Evolutionary conservation across 2,888 invertebrate species (phyloP).

Genomic region (Nudaria mundana): DNA sequence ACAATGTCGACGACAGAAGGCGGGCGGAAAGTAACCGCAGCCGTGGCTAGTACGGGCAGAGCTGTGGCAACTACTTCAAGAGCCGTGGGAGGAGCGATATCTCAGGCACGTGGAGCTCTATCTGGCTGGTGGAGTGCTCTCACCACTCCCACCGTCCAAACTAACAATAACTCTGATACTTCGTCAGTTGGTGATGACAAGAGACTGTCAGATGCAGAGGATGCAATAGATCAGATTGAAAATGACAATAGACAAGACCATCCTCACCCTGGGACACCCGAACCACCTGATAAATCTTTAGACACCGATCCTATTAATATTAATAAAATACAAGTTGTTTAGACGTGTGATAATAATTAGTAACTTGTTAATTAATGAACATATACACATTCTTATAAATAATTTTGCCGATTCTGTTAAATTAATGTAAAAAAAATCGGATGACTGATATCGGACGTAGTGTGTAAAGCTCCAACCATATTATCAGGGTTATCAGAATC

Average conservation of each 20-base stretch:
- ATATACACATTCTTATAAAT: constrained; percentile 24
- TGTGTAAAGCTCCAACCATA: too few relatives aligned
- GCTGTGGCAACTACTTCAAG: constrained; percentile 86
- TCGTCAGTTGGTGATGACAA: constrained; percentile 17
- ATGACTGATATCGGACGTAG: too few relatives aligned
- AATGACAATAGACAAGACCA: constrained; percentile 35
- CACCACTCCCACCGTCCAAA: constrained; percentile 48
- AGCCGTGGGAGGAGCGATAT: constrained; percentile 88
- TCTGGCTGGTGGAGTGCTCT: constrained; percentile 91
- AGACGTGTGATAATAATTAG: constrained; percentile 13
- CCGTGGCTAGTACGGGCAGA: constrained; percentile 94
- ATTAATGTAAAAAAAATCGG: not conserved
- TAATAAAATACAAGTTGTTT: constrained; percentile 56
- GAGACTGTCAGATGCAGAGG: constrained; percentile 25
- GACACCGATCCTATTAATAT: constrained; percentile 45
- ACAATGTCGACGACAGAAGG: constrained; percentile 97
- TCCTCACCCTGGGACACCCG: constrained; percentile 33
- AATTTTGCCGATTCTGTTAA: constrained; percentile 6
- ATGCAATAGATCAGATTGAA: constrained; percentile 38
- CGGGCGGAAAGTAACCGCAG: constrained; percentile 95
- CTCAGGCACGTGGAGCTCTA: constrained; percentile 93
- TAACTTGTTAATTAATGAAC: constrained; percentile 16
- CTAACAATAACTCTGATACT: constrained; percentile 8
- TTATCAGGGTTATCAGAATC: too few relatives aligned
- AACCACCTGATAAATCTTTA: constrained; percentile 52